These are phyloP conservation scores for Eulemur macaco DNA, from an alignment of 2,113 vertebrate genomes.

Conservation along the genomic window DNA sequence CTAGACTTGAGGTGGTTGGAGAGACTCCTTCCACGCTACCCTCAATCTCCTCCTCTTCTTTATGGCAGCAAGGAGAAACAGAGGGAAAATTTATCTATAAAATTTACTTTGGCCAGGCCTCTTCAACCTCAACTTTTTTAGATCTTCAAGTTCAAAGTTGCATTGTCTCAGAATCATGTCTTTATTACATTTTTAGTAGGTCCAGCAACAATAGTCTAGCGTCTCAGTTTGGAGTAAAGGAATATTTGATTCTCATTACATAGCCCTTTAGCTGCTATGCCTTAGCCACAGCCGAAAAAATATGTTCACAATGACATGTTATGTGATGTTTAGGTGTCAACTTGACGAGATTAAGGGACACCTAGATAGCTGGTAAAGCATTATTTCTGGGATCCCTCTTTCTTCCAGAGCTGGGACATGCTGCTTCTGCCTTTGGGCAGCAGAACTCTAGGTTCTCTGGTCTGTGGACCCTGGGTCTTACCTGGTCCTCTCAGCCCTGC, in stretches of 20 bases:
- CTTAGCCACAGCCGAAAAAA: not conserved
- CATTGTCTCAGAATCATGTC: not conserved
- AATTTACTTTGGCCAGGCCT: rapidly evolving
- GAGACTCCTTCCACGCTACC: rapidly evolving
- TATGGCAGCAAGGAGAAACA: not conserved
- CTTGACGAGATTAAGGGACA: not conserved
- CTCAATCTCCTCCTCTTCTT: not conserved
- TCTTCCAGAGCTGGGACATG: not conserved
- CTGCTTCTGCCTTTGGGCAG: not conserved
- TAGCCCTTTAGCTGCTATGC: not conserved
- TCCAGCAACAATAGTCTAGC: not conserved
- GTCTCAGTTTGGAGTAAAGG: not conserved
- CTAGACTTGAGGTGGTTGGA: not conserved
- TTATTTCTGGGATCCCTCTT: not conserved
- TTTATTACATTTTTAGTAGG: not conserved
- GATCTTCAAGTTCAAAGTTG: not conserved
- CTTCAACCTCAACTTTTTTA: not conserved
- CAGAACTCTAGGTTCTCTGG: not conserved
- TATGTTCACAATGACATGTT: not conserved
- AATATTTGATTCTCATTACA: not conserved
- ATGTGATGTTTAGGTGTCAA: not conserved
- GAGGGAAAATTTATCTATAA: not conserved
- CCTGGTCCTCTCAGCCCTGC: not conserved
- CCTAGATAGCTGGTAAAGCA: not conserved
- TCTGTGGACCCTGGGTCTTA: not conserved